Evolutionary conservation across 2,888 invertebrate species (phyloP), one percentile per base, ranked within the genome.

Genomic region (Sinhomidia bicolor): DNA sequence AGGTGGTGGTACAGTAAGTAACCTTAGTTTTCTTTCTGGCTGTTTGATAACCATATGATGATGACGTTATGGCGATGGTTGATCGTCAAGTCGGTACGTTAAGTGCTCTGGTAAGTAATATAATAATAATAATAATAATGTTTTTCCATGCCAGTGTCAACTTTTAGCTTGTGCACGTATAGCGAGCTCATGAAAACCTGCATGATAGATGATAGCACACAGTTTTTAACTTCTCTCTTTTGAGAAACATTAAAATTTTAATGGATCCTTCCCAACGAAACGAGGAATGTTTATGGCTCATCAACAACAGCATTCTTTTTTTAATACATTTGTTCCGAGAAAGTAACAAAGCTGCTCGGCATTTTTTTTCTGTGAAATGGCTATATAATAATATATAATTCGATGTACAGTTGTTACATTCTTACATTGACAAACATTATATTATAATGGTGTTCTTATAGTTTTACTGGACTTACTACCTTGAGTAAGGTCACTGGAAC

Each of bases 181-280:
- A 71, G 71, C 23, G 41, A 71, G 76, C 76, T 51, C 76, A 47
- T 29, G 20, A 76, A 51, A 74, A 51, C 12, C 47, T 14, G 51
- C 23, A 41, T 47, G 79, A 79, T 68, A 79, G n/a, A n/a, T n/a
- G 68, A 79, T 78, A 79, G n/a, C 9, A 76, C 47, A 51, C 47
- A 47, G 7, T 29, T 12, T 32, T 14, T 51, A 29, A n/a, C 12
- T 44, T 44, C 44, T 1, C 3, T 3, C 47, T 23, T 36, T 41
- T 44, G 57, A 74, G 71, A 57, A 60, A 80, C 86, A 86, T 86
- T 80, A 80, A 86, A 76, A 51, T 80, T 86, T 86, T 86, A 86
- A 86, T 86, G 86, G 86, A 71, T 80, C 29, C 57, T 57, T 9
- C 32, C 14, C 7, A n/a, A 29, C 23, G 26, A 74, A 14, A 47